A percentile compares a stretch with the other conserved stretches of the same genome.
Conservation (phyloP, 2,888 invertebrate genomes). For the Drosophila paranaensis region DNA sequence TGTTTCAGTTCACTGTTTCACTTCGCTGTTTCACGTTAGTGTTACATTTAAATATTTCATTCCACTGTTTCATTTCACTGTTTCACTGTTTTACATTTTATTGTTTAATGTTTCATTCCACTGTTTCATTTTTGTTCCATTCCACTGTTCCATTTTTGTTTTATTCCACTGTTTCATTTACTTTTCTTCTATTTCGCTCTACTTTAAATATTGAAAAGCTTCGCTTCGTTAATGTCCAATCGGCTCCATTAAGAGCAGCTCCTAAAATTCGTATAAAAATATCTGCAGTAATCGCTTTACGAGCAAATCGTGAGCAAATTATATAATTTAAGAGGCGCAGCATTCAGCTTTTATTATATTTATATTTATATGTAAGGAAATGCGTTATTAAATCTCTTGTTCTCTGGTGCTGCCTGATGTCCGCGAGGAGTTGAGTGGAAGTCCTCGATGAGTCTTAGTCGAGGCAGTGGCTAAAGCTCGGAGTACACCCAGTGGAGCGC, state of each 20-base stretch:
- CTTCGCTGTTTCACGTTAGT: not conserved
- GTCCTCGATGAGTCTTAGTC: constrained; percentile 6
- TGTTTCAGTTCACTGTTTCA: not conserved
- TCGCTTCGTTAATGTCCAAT: not conserved
- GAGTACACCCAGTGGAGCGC: constrained; percentile 73
- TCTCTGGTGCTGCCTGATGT: not conserved
- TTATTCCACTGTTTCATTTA: not conserved
- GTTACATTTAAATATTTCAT: not conserved
- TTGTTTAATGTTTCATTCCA: not conserved
- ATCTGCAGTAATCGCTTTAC: constrained; percentile 20
- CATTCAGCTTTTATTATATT: constrained; percentile 2
- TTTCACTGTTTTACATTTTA: not conserved
- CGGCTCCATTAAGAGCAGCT: constrained; percentile 1
- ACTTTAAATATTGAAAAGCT: constrained; percentile 1
- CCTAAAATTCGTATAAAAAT: constrained; percentile 7
- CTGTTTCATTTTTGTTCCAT: too few relatives aligned
- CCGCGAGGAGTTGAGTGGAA: not conserved
- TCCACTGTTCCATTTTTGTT: too few relatives aligned
- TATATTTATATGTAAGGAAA: constrained; percentile 12
- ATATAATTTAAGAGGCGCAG: constrained; percentile 21
- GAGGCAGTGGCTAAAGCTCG: constrained; percentile 32
- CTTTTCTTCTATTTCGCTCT: not conserved
- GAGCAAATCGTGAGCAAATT: constrained; percentile 33
- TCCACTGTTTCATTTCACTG: not conserved
- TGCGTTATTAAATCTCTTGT: constrained; percentile 40